These are phyloP conservation scores for Philypnodon macrostomus DNA, from an alignment of 2,797 vertebrate genomes.

Conservation along the genomic window DNA sequence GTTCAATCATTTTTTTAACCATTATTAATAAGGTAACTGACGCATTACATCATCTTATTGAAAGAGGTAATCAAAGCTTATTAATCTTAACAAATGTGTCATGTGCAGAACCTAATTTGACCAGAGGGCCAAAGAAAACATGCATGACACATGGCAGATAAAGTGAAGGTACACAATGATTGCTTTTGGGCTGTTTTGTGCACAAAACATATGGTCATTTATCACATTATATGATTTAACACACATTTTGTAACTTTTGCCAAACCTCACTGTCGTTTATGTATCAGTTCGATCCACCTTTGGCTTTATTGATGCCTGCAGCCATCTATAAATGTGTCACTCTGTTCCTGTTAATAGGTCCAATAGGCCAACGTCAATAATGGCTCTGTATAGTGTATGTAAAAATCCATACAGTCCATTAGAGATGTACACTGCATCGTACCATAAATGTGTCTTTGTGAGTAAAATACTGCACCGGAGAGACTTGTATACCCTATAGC, in stretches of 20 bases:
- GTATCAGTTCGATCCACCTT: not conserved
- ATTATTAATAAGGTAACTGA: too few species aligned
- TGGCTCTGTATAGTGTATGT: conserved; percentile 17
- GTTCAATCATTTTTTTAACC: too few species aligned
- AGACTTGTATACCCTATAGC: conserved; percentile 9
- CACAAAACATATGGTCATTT: too few species aligned
- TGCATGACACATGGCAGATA: too few species aligned
- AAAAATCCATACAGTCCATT: conserved; percentile 47
- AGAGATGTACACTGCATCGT: conserved; percentile 15
- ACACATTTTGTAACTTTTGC: not conserved
- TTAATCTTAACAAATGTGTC: too few species aligned
- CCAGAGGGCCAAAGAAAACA: too few species aligned
- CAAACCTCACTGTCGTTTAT: not conserved
- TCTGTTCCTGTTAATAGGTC: conserved; percentile 36
- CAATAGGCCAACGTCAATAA: conserved; percentile 21
- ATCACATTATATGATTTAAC: too few species aligned
- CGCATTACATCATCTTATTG: too few species aligned
- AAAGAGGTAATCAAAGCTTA: too few species aligned
- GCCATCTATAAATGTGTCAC: conserved; percentile 36
- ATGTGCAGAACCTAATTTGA: too few species aligned
- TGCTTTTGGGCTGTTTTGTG: too few species aligned
- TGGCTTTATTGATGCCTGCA: conserved; percentile 18
- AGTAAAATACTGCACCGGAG: not conserved
- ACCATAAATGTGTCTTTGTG: conserved; percentile 6
- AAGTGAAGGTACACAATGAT: too few species aligned